Base-by-base conservation (phyloP, 2,888 invertebrate genomes). In the Frankliniella intonsa region DNA sequence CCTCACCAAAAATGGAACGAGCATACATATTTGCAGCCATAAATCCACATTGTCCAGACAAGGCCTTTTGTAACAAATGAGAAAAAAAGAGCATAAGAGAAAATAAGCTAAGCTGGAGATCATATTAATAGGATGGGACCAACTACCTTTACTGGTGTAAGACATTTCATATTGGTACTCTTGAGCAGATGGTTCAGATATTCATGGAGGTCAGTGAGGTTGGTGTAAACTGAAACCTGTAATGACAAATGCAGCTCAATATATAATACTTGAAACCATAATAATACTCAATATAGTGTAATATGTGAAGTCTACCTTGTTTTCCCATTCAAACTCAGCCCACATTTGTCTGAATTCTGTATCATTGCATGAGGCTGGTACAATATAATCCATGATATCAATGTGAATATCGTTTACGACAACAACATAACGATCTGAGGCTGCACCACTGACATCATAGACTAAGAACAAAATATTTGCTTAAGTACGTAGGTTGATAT, bases 311-410 rank as follows among this genome's bases (percentile, higher is more conserved):
- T 76, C 82, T 84, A 91, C 97, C 92, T 99, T 99, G 89, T 99
- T 99, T 90, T 99, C 99, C 99, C 99, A 99, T 89, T 99, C 99
- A 90, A 99, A 99, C 90, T 99, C 99, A 3, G 98, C 97, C 99
- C 99, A 99, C 99, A 99, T 99, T 89, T 96, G 94, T 10, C 99
- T 90, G 91, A 99, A 99, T 90, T 99, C 99, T 0, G 94, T 93
- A 88, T 99, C 99, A 82, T 94, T 95, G 88, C 99, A 99, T 76
- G 91, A 89, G 22, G 97, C 97, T 27, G 98, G 98, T 86, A 98
- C 94, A 86, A 98, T 98, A 89, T 98, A 98, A 90, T 99, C 99
- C 96, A 99, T 98, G 85, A 99, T 98, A 89, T 99, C 99, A 87
- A 99, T 98, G 88, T 99, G 98, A 87, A 99, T 99, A 88, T 99